phyloP scores from a whole-genome alignment of 1,140 invertebrate species.

The Drosophila bocqueti region DNA sequence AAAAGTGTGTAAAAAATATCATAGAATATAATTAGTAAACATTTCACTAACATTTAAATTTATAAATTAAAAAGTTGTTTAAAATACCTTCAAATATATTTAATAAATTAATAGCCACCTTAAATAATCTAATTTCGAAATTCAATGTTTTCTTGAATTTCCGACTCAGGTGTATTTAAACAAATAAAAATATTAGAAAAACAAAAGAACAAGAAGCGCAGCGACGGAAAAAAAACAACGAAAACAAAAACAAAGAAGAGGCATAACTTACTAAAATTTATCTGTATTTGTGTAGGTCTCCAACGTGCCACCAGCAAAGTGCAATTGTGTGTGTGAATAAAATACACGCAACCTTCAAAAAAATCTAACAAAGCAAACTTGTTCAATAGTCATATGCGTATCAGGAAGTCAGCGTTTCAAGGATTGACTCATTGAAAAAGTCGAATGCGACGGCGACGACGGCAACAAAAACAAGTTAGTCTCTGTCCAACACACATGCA shows the following conservation, averaged over 20 bases:
- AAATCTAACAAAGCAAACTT: conserved; percentile 85
- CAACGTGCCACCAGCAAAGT: conserved; percentile 46
- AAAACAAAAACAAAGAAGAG: conserved; percentile 55
- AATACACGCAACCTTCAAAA: conserved; percentile 82
- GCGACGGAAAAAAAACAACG: conserved; percentile 57
- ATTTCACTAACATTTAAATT: too few relatives aligned
- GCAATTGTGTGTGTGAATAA: conserved; percentile 61
- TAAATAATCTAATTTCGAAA: background rate
- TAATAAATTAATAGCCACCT: background rate
- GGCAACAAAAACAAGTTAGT: conserved; percentile 78
- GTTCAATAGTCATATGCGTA: conserved; percentile 85
- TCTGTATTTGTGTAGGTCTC: conserved; percentile 53
- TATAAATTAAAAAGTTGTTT: too few relatives aligned
- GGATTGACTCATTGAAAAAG: conserved; percentile 85
- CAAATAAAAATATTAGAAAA: conserved; percentile 32
- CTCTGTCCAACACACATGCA: conserved; percentile 33
- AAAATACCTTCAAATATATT: background rate
- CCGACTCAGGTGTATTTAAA: conserved; percentile 8
- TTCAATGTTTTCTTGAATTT: conserved; percentile 10
- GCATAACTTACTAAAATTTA: conserved; percentile 62
- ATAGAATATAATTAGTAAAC: too few relatives aligned
- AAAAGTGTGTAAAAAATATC: too few relatives aligned
- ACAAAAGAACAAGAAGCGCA: conserved; percentile 53
- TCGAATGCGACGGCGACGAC: conserved; percentile 68
- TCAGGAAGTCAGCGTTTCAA: conserved; percentile 85